Evolutionary conservation across 2,113 vertebrate species (phyloP).

Genomic region (Hyla sarda): DNA sequence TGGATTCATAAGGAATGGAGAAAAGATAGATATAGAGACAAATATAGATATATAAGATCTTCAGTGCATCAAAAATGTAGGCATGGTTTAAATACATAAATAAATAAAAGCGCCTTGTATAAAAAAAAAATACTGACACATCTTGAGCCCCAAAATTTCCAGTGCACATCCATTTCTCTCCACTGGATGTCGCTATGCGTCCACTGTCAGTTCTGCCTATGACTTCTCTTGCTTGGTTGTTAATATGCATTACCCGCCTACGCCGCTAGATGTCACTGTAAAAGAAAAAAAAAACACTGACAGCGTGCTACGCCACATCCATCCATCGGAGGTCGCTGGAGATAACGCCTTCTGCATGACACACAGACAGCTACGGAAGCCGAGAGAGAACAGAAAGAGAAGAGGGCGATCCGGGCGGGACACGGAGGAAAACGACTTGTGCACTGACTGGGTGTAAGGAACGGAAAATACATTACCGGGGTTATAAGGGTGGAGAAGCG

Average conservation of each 20-base stretch:
- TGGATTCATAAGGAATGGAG: no score
- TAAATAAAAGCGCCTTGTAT: no score
- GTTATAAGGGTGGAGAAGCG: neutral
- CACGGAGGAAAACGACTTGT: neutral
- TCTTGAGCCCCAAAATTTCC: no score
- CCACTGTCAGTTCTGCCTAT: neutral
- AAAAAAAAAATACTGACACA: no score
- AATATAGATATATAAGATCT: no score
- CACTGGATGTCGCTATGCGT: neutral
- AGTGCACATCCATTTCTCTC: neutral
- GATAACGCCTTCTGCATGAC: conserved; percentile 14
- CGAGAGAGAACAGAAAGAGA: conserved; percentile 3
- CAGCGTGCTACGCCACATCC: neutral
- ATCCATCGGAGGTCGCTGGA: neutral
- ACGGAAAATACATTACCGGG: neutral
- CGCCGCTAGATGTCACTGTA: conserved; percentile 53
- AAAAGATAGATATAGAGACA: no score
- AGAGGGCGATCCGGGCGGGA: conserved; percentile 33
- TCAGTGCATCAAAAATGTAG: no score
- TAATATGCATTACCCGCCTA: neutral
- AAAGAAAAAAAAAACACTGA: neutral
- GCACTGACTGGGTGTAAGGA: neutral
- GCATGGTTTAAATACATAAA: no score
- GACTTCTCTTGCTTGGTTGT: neutral
- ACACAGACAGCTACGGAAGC: conserved; percentile 47